A percentile compares a stretch with the other conserved stretches of the same genome.
Evolutionary conservation across 2,797 vertebrate species (phyloP).

Genomic region (Notolepis coatsorum): DNA sequence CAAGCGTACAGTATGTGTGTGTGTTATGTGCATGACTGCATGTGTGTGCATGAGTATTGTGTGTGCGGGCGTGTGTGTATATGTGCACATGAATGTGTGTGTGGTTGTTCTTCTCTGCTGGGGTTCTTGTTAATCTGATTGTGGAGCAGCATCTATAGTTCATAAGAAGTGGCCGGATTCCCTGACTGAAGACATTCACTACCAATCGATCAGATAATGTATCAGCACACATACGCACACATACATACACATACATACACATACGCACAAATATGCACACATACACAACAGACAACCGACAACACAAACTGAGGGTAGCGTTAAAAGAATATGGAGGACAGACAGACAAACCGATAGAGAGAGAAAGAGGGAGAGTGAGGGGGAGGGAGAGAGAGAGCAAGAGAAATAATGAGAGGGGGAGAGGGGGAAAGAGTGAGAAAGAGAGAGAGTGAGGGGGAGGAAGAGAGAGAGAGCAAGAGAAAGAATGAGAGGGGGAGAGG

Average conservation of each 20-base stretch:
- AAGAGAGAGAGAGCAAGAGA: constrained; percentile 19
- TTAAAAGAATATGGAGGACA: constrained; percentile 10
- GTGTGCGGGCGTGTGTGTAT: neutral
- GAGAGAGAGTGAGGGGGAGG: constrained; percentile 17
- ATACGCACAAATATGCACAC: constrained; percentile 39
- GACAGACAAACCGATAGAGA: constrained; percentile 22
- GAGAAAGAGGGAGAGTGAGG: constrained; percentile 19
- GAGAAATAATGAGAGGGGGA: constrained; percentile 5
- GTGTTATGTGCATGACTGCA: constrained; percentile 27
- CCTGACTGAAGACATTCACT: constrained; percentile 81
- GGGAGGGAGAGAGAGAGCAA: constrained; percentile 24
- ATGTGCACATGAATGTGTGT: constrained; percentile 5
- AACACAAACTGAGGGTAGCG: constrained; percentile 23
- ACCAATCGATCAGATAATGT: constrained; percentile 80
- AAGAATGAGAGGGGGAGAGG: constrained; percentile 16
- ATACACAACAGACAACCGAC: constrained; percentile 24
- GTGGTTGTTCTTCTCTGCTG: constrained; percentile 52
- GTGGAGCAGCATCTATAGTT: constrained; percentile 83
- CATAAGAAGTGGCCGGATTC: constrained; percentile 78
- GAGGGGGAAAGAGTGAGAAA: neutral
- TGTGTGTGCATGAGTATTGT: neutral
- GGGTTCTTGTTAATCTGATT: constrained; percentile 75
- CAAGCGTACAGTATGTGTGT: neutral
- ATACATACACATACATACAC: constrained; percentile 19
- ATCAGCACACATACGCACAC: constrained; percentile 50